Percentiles rank a stretch among this genome's conserved stretches.
These are phyloP conservation scores for Amphimedon queenslandica DNA, from an alignment of 37 sponge, comb jelly and placozoan genomes.

Conservation along the genomic window DNA sequence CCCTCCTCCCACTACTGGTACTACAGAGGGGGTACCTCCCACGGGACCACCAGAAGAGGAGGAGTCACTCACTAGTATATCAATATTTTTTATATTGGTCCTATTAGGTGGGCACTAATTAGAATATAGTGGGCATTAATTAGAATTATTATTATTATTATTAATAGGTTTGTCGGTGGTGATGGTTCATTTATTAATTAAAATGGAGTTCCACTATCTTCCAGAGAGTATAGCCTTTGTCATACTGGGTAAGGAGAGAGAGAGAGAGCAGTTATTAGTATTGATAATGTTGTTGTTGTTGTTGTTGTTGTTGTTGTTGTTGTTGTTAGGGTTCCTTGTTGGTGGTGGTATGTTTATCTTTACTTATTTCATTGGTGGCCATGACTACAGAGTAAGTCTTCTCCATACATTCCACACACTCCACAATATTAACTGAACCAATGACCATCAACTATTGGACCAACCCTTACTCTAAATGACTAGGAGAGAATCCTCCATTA, in stretches of 20 bases:
- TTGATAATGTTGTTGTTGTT: constrained; percentile 1
- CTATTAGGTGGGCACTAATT: constrained; percentile 24
- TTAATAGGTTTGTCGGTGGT: constrained; percentile 64
- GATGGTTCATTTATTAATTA: constrained; percentile 77
- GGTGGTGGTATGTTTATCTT: not conserved
- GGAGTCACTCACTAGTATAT: constrained; percentile 28
- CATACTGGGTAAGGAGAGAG: constrained; percentile 65
- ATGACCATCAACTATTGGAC: too few relatives aligned
- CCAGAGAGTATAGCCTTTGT: constrained; percentile 96
- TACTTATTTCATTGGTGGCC: not conserved
- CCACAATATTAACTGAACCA: too few relatives aligned
- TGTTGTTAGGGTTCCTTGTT: constrained; percentile 2
- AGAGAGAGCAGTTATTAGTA: not conserved
- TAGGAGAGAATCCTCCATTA: too few relatives aligned
- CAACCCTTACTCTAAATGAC: too few relatives aligned
- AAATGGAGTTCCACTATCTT: constrained; percentile 77
- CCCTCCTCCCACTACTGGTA: not conserved
- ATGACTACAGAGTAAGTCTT: not conserved
- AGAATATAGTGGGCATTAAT: not conserved
- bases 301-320: constrained; percentile 1
- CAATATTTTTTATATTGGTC: constrained; percentile 50
- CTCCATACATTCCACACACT: too few relatives aligned
- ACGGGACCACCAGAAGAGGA: constrained; percentile 35
- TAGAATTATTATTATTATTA: not conserved
- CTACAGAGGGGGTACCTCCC: too few relatives aligned